Conservation (phyloP, 1,140 invertebrate species). For the Euglossa dilemma region DNA sequence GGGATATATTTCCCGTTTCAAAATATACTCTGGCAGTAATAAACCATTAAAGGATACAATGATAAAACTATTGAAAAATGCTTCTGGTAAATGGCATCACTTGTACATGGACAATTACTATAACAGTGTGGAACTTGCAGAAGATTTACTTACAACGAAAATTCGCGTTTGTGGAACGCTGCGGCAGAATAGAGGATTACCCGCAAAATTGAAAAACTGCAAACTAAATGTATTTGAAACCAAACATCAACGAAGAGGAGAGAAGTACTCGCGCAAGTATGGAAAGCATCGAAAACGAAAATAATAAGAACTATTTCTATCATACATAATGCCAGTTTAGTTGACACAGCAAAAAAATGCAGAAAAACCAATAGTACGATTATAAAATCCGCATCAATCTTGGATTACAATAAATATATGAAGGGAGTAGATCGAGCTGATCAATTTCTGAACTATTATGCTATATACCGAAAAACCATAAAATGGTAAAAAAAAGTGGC, state of each 20-base stretch:
- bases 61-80: no score
- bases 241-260: constrained; percentile 30
- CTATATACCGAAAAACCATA: constrained; percentile 38
- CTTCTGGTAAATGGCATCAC: no score
- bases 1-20: no score
- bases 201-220: constrained; percentile 30
- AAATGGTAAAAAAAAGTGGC: constrained; percentile 45
- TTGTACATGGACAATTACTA: no score
- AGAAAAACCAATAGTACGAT: constrained; percentile 41
- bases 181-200: constrained; percentile 14
- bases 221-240: constrained; percentile 38
- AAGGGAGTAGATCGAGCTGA: constrained; percentile 49
- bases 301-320: constrained; percentile 43
- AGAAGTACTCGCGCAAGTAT: constrained; percentile 21
- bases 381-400: constrained; percentile 36
- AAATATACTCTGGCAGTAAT: no score
- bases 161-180: constrained; percentile 1
- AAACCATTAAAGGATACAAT: no score
- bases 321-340: no score
- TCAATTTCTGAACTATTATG: constrained; percentile 38
- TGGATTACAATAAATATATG: constrained; percentile 54
- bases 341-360: constrained; percentile 38
- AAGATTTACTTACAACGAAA: no score
- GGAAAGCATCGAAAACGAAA: constrained; percentile 25
- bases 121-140: no score